Base-by-base conservation (phyloP, 2,797 vertebrate genomes). In the Hippoglossus hippoglossus region DNA sequence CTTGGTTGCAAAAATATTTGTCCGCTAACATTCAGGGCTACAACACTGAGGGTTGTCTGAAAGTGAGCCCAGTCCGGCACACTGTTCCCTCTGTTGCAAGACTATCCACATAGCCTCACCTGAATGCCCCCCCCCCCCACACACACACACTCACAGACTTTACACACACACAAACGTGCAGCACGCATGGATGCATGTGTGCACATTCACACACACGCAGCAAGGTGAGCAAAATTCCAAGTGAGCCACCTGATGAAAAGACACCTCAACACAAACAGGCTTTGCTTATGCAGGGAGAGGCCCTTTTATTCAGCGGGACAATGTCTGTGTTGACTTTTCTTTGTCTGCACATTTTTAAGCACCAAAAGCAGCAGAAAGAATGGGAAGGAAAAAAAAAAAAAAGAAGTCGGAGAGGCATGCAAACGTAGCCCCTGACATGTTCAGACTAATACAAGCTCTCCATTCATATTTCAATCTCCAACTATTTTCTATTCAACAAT, bases 281-380 rank as follows among this genome's bases (percentile, higher is more conserved):
- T 86, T 84, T 92, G 90, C 92, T 94, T 93, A 91, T 90, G 90
- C 89, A 93, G 87, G 93, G 93, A 91, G 93, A 90, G 92, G 89
- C 89, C 84, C 87, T 91, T 91, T 91, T 92, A 92, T 93, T 84
- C 89, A 5, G 46, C 36, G 16, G 77, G 83, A 95, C 93, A 94
- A 94, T 92, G 88, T 87, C 83, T 82, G 80, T 94, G 93, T 94
- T 94, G 93, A 94, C 94, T 91, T 92, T 91, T 88, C 92, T 91
- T 94, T 94, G 93, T 93, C 91, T 90, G 87, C 79, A 79, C 75
- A 89, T 91, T 92, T 92, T 93, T 87, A 90, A 92, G 87, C 86
- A 90, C 81, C 81, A 81, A 93, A 89, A 91, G 82, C 85, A 84
- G 78, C 81, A 92, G 85, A 89, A 89, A 89, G 82, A 86, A 78